Evolutionary conservation across 2,113 vertebrate genomes (phyloP).

Genomic region (Periophthalmodon schlosseri): DNA sequence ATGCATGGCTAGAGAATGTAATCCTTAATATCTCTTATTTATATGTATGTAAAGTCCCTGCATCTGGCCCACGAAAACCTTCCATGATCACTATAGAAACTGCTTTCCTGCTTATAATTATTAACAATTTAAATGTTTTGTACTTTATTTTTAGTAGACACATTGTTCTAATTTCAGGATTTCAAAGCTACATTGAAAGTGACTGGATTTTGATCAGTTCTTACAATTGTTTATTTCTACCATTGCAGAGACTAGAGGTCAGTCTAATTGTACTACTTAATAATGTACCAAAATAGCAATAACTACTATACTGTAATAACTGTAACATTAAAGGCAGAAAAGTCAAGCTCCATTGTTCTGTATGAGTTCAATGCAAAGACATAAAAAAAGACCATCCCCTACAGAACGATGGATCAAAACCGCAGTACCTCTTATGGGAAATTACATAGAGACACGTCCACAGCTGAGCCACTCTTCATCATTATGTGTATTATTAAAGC

Average conservation of each 20-base stretch:
- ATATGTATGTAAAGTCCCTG: neutral
- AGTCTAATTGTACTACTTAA: neutral
- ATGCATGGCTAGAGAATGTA: neutral
- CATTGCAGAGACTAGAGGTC: no score
- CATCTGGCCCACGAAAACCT: neutral
- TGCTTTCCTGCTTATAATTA: neutral
- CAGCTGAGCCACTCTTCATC: conserved; percentile 1
- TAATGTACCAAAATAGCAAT: neutral
- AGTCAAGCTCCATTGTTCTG: neutral
- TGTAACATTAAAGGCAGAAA: neutral
- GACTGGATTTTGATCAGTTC: neutral
- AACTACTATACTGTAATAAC: neutral
- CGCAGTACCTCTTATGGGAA: neutral
- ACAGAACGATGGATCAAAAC: conserved; percentile 5
- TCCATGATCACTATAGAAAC: neutral
- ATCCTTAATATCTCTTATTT: neutral
- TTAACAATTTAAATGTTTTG: neutral
- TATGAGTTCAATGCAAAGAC: neutral
- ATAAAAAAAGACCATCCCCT: neutral
- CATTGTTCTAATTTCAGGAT: neutral
- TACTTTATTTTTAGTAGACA: neutral
- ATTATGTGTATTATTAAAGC: neutral
- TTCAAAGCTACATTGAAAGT: neutral
- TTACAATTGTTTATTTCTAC: neutral
- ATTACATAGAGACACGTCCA: neutral